phyloP scores from a whole-genome alignment of 2,113 vertebrate species.

The Scomber japonicus region DNA sequence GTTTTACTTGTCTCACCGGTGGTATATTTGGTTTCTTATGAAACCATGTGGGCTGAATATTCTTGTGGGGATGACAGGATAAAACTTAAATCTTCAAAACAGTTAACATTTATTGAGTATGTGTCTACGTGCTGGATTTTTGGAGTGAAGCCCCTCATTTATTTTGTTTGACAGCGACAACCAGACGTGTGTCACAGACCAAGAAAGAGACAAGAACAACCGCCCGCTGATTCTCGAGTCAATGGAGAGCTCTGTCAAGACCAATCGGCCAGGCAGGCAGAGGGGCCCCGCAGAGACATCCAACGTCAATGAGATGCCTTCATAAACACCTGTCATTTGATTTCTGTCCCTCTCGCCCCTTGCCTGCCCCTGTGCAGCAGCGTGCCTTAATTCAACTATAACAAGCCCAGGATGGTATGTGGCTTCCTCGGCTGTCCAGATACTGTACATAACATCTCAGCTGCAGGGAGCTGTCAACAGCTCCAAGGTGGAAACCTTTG shows the following conservation, averaged over 20 bases:
- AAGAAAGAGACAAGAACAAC: conserved; percentile 72
- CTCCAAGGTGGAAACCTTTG: conserved; percentile 44
- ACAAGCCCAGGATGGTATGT: conserved; percentile 28
- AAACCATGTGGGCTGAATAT: neutral
- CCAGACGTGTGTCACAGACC: conserved; percentile 37
- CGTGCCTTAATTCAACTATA: conserved; percentile 35
- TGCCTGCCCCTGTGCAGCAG: conserved; percentile 6
- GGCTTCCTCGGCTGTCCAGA: conserved; percentile 28
- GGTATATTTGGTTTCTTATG: neutral
- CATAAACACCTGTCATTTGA: conserved; percentile 49
- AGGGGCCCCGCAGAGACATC: conserved; percentile 48
- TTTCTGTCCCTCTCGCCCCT: neutral
- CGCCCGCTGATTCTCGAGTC: conserved; percentile 35
- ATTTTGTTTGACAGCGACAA: conserved; percentile 72
- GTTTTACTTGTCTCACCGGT: too few species aligned
- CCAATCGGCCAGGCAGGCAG: conserved; percentile 66
- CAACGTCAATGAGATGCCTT: conserved; percentile 49
- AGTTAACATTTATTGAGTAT: neutral
- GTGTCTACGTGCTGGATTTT: conserved; percentile 4
- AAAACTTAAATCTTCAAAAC: neutral
- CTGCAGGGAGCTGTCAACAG: conserved; percentile 47
- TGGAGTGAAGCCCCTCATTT: conserved; percentile 31
- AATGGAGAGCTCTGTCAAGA: conserved; percentile 72
- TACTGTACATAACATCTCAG: conserved; percentile 30
- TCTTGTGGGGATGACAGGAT: neutral